Evolutionary conservation across 1,140 invertebrate genomes (phyloP).

Genomic region (Hyles vespertilio): DNA sequence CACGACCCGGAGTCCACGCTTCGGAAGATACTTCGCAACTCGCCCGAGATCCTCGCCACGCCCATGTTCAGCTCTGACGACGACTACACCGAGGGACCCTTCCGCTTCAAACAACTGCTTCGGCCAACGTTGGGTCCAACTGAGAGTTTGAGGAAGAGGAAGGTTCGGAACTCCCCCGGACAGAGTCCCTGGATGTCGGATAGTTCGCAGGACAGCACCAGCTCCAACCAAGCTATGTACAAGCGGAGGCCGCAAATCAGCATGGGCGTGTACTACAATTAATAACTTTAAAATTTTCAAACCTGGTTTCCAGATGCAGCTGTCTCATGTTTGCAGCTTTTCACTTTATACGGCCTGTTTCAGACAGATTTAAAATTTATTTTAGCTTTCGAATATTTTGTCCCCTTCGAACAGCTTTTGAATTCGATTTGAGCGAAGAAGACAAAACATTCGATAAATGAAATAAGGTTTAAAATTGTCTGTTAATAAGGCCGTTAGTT

Average conservation of each 20-base stretch:
- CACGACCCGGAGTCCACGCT: constrained; percentile 68
- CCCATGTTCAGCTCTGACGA: constrained; percentile 63
- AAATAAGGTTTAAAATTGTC: too few relatives aligned
- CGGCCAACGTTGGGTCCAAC: constrained; percentile 82
- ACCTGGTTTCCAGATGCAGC: too few relatives aligned
- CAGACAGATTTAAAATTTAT: too few relatives aligned
- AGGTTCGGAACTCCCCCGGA: constrained; percentile 63
- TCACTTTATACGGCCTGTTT: too few relatives aligned
- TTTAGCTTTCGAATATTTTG: too few relatives aligned
- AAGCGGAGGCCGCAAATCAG: constrained; percentile 64
- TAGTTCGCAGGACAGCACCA: constrained; percentile 63
- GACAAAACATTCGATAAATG: too few relatives aligned
- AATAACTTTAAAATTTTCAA: constrained; percentile 4
- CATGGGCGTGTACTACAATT: constrained; percentile 70
- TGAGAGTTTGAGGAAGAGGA: constrained; percentile 83
- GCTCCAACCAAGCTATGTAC: constrained; percentile 48
- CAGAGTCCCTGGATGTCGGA: constrained; percentile 67
- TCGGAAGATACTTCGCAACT: constrained; percentile 71
- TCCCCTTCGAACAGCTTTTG: too few relatives aligned
- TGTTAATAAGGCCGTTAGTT: too few relatives aligned
- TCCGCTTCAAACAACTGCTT: constrained; percentile 82
- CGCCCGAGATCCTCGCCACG: constrained; percentile 68
- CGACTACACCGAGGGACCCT: constrained; percentile 80
- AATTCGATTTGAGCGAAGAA: too few relatives aligned
- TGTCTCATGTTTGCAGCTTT: too few relatives aligned